Evolutionary conservation across 2,797 vertebrate genomes (phyloP).

Genomic region (Acanthurus tractus): DNA sequence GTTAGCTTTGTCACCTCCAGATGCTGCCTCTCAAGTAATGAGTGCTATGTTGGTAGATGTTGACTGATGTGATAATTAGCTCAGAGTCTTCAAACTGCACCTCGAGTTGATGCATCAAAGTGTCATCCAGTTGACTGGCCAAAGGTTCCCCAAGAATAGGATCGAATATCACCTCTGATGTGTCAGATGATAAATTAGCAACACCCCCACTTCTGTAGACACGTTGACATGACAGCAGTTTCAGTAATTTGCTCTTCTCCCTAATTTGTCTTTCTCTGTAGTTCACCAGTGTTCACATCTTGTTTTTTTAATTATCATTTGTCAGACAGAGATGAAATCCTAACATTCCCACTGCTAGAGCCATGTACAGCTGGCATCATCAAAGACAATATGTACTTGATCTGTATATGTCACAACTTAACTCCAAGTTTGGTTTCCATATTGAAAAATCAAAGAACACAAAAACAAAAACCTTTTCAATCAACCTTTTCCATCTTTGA

Average conservation of each 20-base stretch:
- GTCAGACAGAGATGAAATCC: conserved; percentile 18
- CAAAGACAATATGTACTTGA: neutral
- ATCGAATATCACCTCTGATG: conserved; percentile 56
- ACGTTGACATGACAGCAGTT: conserved; percentile 48
- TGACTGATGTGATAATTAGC: conserved; percentile 78
- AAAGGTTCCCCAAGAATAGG: conserved; percentile 53
- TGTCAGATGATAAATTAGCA: conserved; percentile 66
- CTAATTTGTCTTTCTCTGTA: conserved; percentile 42
- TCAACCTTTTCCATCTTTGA: conserved; percentile 1
- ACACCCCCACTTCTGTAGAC: conserved; percentile 23
- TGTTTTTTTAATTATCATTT: conserved; percentile 49
- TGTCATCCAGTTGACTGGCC: conserved; percentile 53
- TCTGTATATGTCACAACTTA: neutral
- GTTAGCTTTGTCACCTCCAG: conserved; percentile 64
- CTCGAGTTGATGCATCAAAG: conserved; percentile 38
- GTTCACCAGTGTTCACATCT: conserved; percentile 24
- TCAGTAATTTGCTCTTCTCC: conserved; percentile 33
- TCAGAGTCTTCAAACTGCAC: conserved; percentile 44
- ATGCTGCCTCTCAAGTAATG: conserved; percentile 58
- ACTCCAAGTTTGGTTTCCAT: neutral
- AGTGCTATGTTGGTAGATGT: conserved; percentile 39
- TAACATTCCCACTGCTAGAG: neutral
- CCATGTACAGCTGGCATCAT: neutral
- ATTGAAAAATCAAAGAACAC: no score
- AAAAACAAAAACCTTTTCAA: no score